Evolutionary conservation across 2,888 invertebrate genomes (phyloP), one percentile per base, ranked within the genome.

Genomic region (Tetheella fluctuosa): DNA sequence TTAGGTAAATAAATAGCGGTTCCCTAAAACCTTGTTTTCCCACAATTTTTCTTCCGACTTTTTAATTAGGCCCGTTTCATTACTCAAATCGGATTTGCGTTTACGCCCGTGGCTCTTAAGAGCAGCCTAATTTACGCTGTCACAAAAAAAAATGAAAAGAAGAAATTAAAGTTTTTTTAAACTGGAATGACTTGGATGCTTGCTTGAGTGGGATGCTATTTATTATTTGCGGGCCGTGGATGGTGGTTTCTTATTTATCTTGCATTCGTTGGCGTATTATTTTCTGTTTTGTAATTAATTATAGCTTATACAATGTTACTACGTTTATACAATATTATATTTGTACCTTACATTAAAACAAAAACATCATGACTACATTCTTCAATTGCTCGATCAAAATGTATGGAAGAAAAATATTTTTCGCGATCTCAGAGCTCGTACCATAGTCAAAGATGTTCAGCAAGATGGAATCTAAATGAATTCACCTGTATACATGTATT

Each of bases 51-150:
- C 81, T 81, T 76, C 71, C 74, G 81, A 81, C 80, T 85, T 87
- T 86, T 87, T 88, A 88, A 88, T 87, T 88, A 86, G 84, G 81
- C 84, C 75, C 82, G 79, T 88, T 88, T 89, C 84, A 87, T 88
- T 88, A 85, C 84, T 84, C 80, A 85, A 89, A 89, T 88, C 87
- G 81, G 89, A 88, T 89, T 89, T 87, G 84, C 80, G 81, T 88
- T 85, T 81, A 74, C 86, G 84, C 81, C 84, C 77, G 80, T 76
- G 83, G 81, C 84, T 81, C 79, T 82, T 81, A 81, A 81, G 82
- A 80, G 77, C 78, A 76, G 79, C 78, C 84, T 86, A 86, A 86
- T 85, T 86, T 83, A 80, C 71, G 65, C 68, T 72, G 70, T 67
- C 70, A 68, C 67, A 77, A 80, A 81, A 79, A 72, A 20, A 10